Evolutionary conservation across 2,113 vertebrate species (phyloP), one percentile per base, ranked within the genome.

Genomic region (Crotophaga sulcirostris): DNA sequence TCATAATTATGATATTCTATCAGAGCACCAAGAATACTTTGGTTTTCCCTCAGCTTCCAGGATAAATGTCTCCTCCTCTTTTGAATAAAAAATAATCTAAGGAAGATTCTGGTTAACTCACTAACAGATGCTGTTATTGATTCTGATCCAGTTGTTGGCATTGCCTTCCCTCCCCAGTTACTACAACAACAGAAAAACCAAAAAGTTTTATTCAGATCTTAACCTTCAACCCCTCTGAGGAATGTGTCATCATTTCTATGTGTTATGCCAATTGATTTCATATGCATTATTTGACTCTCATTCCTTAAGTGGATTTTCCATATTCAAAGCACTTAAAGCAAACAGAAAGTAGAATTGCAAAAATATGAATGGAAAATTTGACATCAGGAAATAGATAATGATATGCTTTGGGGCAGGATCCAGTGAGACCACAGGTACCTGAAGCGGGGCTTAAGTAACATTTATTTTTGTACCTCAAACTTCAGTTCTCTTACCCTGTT

Each of bases 181-280:
- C 38, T 49, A 94, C 36, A 89, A 78, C 44, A 86, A 70, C 63
- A 84, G 26, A 77, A 90, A 93, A 56, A 52, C 10, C 8, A 6
- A n/a, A 38, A 66, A 84, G 58, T 90, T 95, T 91, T 72, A 86
- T 88, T 84, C 88, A 86, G 29, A 47, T 88, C 38, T 84, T 91
- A 93, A 83, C 75, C 47, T 86, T 66, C 38, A 89, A 19, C 13
- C 16, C 42, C 40, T 83, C 51, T 78, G 36, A 91, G 78, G 47
- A 90, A n/a, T 34, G 13, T 74, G 69, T 67, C 93, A 89, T 94
- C 26, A 87, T 90, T 93, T 94, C 45, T 20, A 68, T 58, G 33
- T 72, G 17, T 91, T 94, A 80, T 78, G 83, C 25, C 93, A 87
- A 92, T 62, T 93, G 77, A 95, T 85, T 92, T 93, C 36, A 72